Percentiles rank a stretch among this genome's conserved stretches.
These are phyloP conservation scores for Bothrops alternatus DNA, from an alignment of 2,797 vertebrate genomes.

Conservation along the genomic window DNA sequence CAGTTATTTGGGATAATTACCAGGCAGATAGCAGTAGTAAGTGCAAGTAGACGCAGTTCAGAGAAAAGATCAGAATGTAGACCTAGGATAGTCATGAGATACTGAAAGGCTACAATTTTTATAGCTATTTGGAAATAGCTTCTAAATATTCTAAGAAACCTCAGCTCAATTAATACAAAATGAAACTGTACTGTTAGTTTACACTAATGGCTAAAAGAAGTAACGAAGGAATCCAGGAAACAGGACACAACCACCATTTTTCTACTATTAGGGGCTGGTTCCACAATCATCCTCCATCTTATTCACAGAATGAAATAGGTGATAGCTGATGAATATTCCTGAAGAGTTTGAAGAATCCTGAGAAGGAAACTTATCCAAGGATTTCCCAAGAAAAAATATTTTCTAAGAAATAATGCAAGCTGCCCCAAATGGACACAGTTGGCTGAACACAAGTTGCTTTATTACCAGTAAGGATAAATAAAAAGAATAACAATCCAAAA, in stretches of 20 bases:
- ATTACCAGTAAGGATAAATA: not conserved
- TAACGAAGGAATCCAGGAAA: not conserved
- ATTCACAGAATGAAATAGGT: not conserved
- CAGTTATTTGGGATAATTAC: not conserved
- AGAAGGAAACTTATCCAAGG: not conserved
- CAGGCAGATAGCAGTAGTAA: not conserved
- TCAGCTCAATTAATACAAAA: not conserved
- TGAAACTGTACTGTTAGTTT: not conserved
- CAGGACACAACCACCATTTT: not conserved
- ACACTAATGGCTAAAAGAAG: not conserved
- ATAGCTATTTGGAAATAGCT: not conserved
- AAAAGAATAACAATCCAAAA: not conserved
- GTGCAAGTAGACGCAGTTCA: not conserved
- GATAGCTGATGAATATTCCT: not conserved
- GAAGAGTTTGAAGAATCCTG: not conserved
- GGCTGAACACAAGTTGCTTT: not conserved
- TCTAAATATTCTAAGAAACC: not conserved
- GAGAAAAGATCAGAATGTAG: not conserved
- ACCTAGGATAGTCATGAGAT: not conserved
- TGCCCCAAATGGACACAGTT: not conserved
- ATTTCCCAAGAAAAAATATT: not conserved
- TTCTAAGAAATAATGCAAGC: not conserved
- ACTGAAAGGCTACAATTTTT: not conserved
- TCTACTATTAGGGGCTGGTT: not conserved
- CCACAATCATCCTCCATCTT: not conserved